Conservation (phyloP, 1,140 invertebrate genomes). For the Limonius californicus region DNA sequence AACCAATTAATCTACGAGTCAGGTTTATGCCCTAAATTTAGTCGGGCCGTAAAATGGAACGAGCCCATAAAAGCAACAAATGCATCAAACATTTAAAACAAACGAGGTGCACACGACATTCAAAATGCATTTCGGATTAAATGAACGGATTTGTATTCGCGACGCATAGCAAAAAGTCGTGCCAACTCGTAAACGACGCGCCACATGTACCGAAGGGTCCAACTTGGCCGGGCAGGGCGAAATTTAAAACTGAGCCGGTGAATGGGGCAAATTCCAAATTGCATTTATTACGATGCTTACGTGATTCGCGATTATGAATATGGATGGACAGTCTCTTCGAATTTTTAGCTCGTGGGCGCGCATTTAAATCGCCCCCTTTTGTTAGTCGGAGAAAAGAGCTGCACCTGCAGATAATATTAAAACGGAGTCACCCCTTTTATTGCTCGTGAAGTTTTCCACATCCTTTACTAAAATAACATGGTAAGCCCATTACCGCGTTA, state of each 20-base stretch:
- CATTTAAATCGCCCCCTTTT: conserved; percentile 12
- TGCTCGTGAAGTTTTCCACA: neutral
- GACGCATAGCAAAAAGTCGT: conserved; percentile 12
- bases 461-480: conserved; percentile 10
- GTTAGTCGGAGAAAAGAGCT: neutral
- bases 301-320: conserved; percentile 13
- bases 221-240: conserved; percentile 5
- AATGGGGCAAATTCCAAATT: conserved; percentile 13
- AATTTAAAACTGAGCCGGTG: conserved; percentile 11
- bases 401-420: conserved; percentile 15
- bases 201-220: conserved; percentile 11
- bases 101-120: conserved; percentile 14
- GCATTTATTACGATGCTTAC: conserved; percentile 17
- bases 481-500: conserved; percentile 13
- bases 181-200: conserved; percentile 14
- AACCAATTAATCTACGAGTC: conserved; percentile 5
- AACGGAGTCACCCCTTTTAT: conserved; percentile 1
- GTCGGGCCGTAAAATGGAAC: neutral
- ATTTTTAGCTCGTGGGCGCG: neutral
- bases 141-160: conserved; percentile 8
- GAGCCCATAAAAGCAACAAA: conserved; percentile 13
- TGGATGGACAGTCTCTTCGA: conserved; percentile 5
- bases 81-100: conserved; percentile 15
- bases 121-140: conserved; percentile 14
- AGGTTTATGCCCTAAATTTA: conserved; percentile 9